A percentile compares a stretch with the other conserved stretches of the same genome.
Evolutionary conservation across 2,797 vertebrate genomes (phyloP).

Genomic region (Poecilia gillii): DNA sequence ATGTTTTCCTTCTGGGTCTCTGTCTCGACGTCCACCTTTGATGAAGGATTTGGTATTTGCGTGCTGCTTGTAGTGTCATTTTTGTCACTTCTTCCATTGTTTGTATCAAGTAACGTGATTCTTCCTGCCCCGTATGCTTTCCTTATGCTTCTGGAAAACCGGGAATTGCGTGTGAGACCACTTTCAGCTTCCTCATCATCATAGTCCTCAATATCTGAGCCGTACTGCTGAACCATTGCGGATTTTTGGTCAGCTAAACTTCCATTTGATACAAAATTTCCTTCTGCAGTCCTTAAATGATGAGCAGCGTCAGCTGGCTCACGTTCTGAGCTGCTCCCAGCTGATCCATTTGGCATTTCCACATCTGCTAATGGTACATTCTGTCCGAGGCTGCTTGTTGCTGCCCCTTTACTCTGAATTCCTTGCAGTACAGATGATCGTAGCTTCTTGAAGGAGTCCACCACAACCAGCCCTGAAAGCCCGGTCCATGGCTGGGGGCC

Average conservation of each 20-base stretch:
- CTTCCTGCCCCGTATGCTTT: conserved; percentile 91
- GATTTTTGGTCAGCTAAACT: conserved; percentile 45
- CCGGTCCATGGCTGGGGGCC: conserved; percentile 85
- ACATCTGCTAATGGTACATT: conserved; percentile 30
- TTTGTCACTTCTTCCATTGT: conserved; percentile 44
- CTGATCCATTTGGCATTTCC: conserved; percentile 52
- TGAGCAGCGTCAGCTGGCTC: conserved; percentile 13
- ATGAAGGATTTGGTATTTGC: conserved; percentile 48
- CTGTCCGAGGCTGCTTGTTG: conserved; percentile 56
- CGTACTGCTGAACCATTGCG: conserved; percentile 30
- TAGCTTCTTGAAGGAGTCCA: conserved; percentile 96
- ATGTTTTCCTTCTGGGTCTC: conserved; percentile 37
- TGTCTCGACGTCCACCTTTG: conserved; percentile 47
- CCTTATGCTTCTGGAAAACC: conserved; percentile 91
- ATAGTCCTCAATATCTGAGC: conserved; percentile 68
- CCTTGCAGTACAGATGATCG: conserved; percentile 93
- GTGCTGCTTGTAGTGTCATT: conserved; percentile 28
- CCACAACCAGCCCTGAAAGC: conserved; percentile 87
- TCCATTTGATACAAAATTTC: conserved; percentile 52
- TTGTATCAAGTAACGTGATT: conserved; percentile 85
- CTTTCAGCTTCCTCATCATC: conserved; percentile 82
- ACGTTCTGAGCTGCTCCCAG: conserved; percentile 30
- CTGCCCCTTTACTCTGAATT: conserved; percentile 85
- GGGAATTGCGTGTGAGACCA: conserved; percentile 85
- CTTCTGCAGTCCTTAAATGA: conserved; percentile 47